Base-by-base conservation (phyloP, 2,797 vertebrate genomes). In the Xyrichtys novacula region DNA sequence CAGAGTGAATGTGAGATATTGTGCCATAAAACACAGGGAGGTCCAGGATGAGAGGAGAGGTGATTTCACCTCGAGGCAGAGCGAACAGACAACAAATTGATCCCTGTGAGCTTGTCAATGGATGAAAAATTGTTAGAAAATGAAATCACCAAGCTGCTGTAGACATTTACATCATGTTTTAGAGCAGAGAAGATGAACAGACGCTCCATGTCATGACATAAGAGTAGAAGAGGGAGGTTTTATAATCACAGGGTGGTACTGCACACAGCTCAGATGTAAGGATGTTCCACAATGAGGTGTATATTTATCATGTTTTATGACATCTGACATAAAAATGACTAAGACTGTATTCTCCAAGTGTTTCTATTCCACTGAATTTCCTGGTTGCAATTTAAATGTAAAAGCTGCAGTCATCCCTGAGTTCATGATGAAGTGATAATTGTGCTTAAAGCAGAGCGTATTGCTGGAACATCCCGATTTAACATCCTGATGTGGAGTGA, bases 51-150 rank as follows among this genome's bases (percentile, higher is more conserved):
- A 74, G 57, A 66, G 53, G 22, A 59, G 74, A 71, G 67, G 65
- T 29, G 75, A 71, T 76, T 81, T 72, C 0, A 16, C 56, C 63
- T 77, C 38, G 57, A 82, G 88, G 58, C 71, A 78, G 74, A 73
- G 62, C 50, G 76, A 72, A 60, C 72, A 25, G 12, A 74, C 76
- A 65, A 48, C 71, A 34, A 83, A 91, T 88, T 78, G 88, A 90
- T 91, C 69, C 26, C 7, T 26, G 53, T 42, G 65, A 79, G 80
- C 73, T 29, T n/a, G 15, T 16, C 44, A 44, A 19, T 23, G 43
- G 6, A 15, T 76, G 77, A 87, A 81, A 72, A 63, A 78, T 62
- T 73, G 53, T 80, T 62, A 44, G 48, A 66, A 65, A 82, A 83
- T 67, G 69, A 34, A 60, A 36, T 36, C 23, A 85, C 78, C 42